phyloP scores from a whole-genome alignment of 2,113 vertebrate genomes.

The Crotalus viridis region DNA sequence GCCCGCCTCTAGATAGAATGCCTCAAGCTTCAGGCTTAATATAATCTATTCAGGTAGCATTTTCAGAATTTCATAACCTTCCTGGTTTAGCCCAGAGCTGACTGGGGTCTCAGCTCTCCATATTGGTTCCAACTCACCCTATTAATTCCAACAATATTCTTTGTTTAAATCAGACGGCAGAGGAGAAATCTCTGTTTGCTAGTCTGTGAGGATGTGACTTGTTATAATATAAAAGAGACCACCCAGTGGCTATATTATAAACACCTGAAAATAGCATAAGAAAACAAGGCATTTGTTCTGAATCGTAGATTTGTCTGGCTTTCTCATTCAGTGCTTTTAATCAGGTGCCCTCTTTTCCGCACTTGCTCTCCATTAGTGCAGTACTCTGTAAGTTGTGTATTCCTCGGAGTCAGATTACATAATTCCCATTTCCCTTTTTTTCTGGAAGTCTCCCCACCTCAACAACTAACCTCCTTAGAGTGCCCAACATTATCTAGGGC shows the following conservation, averaged over 20 bases:
- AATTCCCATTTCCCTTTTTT: neutral
- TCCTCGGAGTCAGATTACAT: neutral
- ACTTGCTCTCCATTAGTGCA: neutral
- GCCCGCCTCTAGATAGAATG: neutral
- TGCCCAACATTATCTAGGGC: constrained; percentile 22
- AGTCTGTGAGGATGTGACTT: neutral
- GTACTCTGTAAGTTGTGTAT: neutral
- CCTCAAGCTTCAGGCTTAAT: neutral
- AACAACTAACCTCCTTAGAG: neutral
- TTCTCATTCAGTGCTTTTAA: neutral
- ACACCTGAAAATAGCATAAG: neutral
- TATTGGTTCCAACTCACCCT: neutral
- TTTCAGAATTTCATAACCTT: neutral
- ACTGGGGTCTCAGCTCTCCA: neutral
- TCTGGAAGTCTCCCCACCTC: neutral
- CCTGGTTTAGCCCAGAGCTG: neutral
- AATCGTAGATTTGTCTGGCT: neutral
- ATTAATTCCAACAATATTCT: neutral
- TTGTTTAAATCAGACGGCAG: neutral
- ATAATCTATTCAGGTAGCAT: neutral
- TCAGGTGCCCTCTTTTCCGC: neutral
- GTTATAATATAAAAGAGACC: neutral
- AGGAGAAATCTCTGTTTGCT: neutral
- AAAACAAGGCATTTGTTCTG: neutral
- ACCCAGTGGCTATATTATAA: neutral